These are phyloP conservation scores for Lates calcarifer DNA, from an alignment of 2,113 vertebrate species.

Conservation along the genomic window DNA sequence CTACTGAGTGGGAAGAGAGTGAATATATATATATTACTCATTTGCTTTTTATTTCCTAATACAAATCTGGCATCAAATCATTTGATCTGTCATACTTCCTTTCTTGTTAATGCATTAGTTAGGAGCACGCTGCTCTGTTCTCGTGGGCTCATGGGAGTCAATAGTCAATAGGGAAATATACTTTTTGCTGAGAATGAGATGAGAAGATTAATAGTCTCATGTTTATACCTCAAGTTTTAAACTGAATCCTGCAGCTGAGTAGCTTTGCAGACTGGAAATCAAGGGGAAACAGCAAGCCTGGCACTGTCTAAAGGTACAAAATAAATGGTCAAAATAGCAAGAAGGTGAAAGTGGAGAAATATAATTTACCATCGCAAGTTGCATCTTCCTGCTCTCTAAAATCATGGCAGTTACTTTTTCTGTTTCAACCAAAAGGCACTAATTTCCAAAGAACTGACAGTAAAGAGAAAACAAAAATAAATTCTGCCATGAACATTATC, in stretches of 20 bases:
- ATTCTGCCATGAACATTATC: background rate
- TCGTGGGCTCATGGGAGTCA: too few species aligned
- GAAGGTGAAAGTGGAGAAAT: too few species aligned
- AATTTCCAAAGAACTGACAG: background rate
- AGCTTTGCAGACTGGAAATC: too few species aligned
- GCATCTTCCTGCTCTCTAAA: background rate
- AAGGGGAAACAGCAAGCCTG: too few species aligned
- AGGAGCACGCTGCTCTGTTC: background rate
- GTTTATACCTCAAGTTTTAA: background rate
- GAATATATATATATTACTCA: background rate
- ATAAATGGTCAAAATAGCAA: too few species aligned
- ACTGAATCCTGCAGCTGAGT: too few species aligned
- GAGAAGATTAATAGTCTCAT: background rate
- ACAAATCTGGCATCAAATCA: constrained; percentile 12
- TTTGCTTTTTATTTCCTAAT: background rate
- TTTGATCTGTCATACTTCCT: background rate
- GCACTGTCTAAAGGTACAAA: too few species aligned
- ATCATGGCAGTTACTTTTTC: background rate
- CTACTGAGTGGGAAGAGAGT: background rate
- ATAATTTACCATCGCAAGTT: too few species aligned
- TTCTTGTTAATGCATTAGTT: background rate
- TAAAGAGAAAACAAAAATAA: background rate
- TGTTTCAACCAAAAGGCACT: background rate
- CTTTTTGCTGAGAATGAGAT: background rate
- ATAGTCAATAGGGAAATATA: background rate